phyloP scores from a whole-genome alignment of 2,113 vertebrate genomes.

The Solenodon paradoxus region DNA sequence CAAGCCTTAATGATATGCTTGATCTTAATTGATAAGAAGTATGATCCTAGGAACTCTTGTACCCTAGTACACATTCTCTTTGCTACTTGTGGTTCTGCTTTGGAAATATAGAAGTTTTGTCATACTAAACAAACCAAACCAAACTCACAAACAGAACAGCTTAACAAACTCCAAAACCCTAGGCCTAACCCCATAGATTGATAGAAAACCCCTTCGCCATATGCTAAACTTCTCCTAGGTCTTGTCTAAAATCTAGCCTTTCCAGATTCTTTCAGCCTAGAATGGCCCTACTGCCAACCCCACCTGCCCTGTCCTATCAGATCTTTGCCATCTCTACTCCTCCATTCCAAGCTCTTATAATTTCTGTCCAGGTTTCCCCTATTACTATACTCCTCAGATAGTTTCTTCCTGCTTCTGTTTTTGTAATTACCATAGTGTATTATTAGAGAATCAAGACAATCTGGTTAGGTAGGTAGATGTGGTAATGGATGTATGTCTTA shows the following conservation, averaged over 20 bases:
- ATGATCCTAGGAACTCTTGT: background rate
- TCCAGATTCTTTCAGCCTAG: background rate
- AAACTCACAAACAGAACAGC: background rate
- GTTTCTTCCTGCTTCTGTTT: background rate
- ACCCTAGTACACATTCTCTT: background rate
- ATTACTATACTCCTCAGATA: background rate
- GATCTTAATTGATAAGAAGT: background rate
- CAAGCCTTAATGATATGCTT: background rate
- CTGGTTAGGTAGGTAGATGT: background rate
- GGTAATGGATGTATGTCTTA: background rate
- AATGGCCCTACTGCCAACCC: background rate
- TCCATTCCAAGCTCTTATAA: background rate
- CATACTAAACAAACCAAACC: background rate
- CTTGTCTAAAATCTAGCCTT: background rate
- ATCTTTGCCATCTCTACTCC: background rate
- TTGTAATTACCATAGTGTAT: background rate
- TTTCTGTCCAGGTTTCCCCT: background rate
- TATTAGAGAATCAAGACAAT: background rate
- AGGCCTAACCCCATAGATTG: background rate
- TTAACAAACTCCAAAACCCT: background rate
- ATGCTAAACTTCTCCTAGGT: background rate
- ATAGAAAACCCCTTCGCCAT: background rate
- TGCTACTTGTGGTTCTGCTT: background rate
- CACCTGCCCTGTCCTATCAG: background rate
- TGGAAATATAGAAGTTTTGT: background rate